These are phyloP conservation scores for Osmoderma eremita DNA, from an alignment of 2,888 invertebrate species.

Conservation along the genomic window DNA sequence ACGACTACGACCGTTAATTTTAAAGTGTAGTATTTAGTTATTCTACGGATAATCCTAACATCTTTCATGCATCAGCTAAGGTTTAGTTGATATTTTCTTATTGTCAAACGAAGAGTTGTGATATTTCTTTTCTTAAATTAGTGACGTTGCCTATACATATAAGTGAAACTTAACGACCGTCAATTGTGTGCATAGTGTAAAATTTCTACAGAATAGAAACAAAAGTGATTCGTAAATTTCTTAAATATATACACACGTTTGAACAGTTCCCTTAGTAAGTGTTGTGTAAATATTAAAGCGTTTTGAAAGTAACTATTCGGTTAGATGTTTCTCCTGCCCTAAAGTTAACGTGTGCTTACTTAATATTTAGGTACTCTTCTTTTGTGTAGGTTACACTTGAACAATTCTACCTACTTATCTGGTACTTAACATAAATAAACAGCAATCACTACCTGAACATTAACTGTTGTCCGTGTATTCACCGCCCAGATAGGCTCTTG, in stretches of 20 bases:
- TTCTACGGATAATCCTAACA: background rate
- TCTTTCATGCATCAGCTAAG: background rate
- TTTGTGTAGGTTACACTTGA: constrained; percentile 27
- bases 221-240: constrained; percentile 49
- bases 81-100: background rate
- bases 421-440: too few species aligned
- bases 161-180: constrained; percentile 5
- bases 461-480: constrained; percentile 27
- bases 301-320: constrained; percentile 39
- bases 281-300: constrained; percentile 55
- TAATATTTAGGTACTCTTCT: constrained; percentile 44
- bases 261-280: constrained; percentile 48
- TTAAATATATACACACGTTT: constrained; percentile 47
- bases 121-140: constrained; percentile 5
- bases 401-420: constrained; percentile 11
- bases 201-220: constrained; percentile 44
- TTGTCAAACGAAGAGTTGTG: constrained; percentile 18
- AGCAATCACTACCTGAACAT: constrained; percentile 20
- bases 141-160: constrained; percentile 9
- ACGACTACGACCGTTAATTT: constrained; percentile 18
- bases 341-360: constrained; percentile 11
- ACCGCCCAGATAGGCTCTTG: too few species aligned
- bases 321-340: constrained; percentile 18
- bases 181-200: constrained; percentile 16
- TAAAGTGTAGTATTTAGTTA: constrained; percentile 14